Conservation (phyloP, 1,140 invertebrate genomes). For the Daktulosphaira vitifoliae region DNA sequence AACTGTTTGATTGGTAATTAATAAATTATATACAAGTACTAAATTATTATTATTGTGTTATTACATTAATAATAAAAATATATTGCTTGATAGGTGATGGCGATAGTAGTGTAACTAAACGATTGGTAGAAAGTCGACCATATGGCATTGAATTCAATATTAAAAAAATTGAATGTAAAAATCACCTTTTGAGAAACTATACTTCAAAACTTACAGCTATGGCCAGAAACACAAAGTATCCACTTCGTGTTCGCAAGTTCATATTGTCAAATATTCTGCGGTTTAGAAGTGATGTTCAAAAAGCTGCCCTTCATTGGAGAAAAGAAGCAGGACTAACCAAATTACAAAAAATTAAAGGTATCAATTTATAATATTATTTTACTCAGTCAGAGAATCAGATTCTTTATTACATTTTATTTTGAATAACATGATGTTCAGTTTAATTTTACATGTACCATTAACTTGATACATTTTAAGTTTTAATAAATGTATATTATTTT, state of each 20-base stretch:
- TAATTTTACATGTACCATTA: no score
- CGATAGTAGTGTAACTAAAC: neutral
- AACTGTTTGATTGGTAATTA: neutral
- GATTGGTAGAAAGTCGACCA: neutral
- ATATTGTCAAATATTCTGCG: neutral
- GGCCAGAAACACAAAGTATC: neutral
- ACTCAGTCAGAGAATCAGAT: no score
- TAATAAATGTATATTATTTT: neutral
- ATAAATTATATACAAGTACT: no score
- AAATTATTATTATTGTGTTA: no score
- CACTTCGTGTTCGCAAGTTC: neutral
- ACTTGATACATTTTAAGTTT: no score
- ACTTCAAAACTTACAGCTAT: neutral
- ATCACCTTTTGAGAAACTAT: slow-evolving; percentile 7
- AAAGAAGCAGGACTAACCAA: neutral
- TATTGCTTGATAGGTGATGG: neutral
- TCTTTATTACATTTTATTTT: no score
- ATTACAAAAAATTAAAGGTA: slow-evolving; percentile 9
- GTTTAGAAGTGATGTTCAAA: neutral
- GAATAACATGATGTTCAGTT: no score
- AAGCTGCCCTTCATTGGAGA: neutral
- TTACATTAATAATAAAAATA: no score
- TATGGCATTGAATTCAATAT: neutral
- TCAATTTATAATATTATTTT: neutral
- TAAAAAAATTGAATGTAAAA: neutral